Evolutionary conservation across 2,797 vertebrate genomes (phyloP).

Genomic region (Enteromius treurensis): DNA sequence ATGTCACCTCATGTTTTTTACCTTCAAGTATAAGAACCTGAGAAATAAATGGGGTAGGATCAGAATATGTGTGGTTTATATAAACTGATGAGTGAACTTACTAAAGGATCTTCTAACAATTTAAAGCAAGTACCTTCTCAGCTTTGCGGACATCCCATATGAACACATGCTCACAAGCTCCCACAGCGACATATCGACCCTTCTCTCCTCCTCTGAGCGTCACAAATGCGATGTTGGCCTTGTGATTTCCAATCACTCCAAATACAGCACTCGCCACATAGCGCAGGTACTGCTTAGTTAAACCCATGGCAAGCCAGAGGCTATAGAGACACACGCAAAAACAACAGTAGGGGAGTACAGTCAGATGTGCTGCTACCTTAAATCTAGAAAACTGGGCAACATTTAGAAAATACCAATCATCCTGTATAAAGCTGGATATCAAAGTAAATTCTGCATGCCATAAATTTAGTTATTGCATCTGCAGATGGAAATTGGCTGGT

Average conservation of each 20-base stretch:
- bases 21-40: constrained; percentile 93
- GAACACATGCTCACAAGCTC: constrained; percentile 95
- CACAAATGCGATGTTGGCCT: constrained; percentile 84
- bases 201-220: constrained; percentile 87
- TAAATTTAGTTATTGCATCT: not conserved
- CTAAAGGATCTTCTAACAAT: not conserved
- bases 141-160: constrained; percentile 94
- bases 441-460: not conserved
- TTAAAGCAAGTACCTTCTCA: constrained; percentile 85
- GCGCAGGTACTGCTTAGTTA: constrained; percentile 96
- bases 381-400: not conserved
- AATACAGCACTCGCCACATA: constrained; percentile 87
- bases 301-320: constrained; percentile 80
- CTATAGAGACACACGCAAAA: constrained; percentile 10
- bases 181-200: constrained; percentile 89
- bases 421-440: not conserved
- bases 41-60: constrained; percentile 11
- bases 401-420: not conserved
- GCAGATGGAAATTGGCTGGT: not conserved
- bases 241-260: constrained; percentile 89
- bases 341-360: not conserved
- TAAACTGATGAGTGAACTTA: not conserved
- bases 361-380: not conserved
- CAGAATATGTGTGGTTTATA: not conserved
- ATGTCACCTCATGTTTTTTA: constrained; percentile 90